Evolutionary conservation across 2,113 vertebrate species (phyloP).

Genomic region (Onychostruthus taczanowskii): DNA sequence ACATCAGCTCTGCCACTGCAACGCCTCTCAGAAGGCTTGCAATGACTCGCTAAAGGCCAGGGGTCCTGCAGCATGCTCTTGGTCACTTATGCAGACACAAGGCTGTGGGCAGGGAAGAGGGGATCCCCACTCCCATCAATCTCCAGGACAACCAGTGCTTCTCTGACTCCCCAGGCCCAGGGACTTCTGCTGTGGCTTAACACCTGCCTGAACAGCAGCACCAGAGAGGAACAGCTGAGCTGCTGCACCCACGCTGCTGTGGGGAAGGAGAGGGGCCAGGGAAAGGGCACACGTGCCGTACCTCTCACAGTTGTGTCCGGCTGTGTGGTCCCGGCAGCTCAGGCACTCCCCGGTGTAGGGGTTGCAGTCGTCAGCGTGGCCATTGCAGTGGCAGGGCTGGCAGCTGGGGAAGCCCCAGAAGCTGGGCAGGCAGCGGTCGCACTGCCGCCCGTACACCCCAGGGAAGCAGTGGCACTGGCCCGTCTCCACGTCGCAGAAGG

Average conservation of each 20-base stretch:
- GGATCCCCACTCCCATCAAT: background rate
- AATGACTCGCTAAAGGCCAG: background rate
- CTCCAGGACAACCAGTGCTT: fast-evolving
- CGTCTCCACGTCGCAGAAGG: constrained; percentile 81
- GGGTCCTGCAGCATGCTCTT: fast-evolving
- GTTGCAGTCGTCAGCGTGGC: constrained; percentile 85
- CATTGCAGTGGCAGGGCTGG: constrained; percentile 88
- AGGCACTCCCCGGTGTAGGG: constrained; percentile 80
- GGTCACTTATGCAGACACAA: background rate
- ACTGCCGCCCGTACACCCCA: constrained; percentile 83
- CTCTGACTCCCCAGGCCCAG: background rate
- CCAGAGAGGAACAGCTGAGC: background rate
- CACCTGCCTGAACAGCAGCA: fast-evolving
- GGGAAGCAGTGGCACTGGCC: constrained; percentile 90
- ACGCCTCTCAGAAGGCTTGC: background rate
- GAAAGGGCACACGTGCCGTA: fast-evolving
- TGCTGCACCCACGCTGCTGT: fast-evolving
- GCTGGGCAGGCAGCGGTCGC: constrained; percentile 86
- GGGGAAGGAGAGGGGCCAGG: background rate
- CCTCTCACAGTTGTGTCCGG: constrained; percentile 90
- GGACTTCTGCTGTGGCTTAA: background rate
- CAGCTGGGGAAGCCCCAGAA: constrained; percentile 95
- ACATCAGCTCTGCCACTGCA: background rate
- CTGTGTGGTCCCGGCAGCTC: constrained; percentile 83
- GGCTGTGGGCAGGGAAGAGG: fast-evolving